phyloP scores from a whole-genome alignment of 2,888 invertebrate species.

The Meteorus cinctellus region DNA sequence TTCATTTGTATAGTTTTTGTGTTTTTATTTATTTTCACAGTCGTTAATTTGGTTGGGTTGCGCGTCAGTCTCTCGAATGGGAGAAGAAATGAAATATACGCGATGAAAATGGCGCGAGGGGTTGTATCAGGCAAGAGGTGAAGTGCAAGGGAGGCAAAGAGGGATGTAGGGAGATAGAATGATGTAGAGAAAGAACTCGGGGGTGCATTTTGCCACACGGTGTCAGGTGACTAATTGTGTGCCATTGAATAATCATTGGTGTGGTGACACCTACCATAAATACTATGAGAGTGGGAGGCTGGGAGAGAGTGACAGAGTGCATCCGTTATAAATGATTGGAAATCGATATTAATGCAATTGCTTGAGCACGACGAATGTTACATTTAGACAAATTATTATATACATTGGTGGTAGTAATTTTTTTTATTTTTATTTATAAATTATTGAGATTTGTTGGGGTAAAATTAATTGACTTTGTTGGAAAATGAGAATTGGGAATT shows the following conservation, averaged over 20 bases:
- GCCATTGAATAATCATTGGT: constrained; percentile 45
- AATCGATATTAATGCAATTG: constrained; percentile 37
- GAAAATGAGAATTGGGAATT: no score
- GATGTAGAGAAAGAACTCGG: constrained; percentile 17
- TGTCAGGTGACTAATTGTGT: constrained; percentile 44
- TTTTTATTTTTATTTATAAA: background rate
- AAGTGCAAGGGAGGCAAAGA: background rate
- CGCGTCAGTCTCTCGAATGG: background rate
- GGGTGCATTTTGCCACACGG: constrained; percentile 28
- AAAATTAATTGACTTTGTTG: background rate
- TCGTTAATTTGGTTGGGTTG: constrained; percentile 25
- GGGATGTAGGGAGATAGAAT: background rate
- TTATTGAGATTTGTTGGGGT: background rate
- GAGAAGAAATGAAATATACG: background rate
- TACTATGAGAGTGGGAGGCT: constrained; percentile 28
- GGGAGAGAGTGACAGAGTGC: background rate
- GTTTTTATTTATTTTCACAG: constrained; percentile 7
- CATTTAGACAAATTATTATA: constrained; percentile 10
- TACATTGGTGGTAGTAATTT: background rate
- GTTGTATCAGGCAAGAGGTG: background rate
- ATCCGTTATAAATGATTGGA: constrained; percentile 38
- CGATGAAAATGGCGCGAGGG: background rate
- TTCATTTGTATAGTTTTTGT: background rate
- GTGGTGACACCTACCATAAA: constrained; percentile 43
- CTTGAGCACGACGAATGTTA: constrained; percentile 24